Evolutionary conservation across 2,113 vertebrate genomes (phyloP), one percentile per base, ranked within the genome.

Genomic region (Probosciger aterrimus): DNA sequence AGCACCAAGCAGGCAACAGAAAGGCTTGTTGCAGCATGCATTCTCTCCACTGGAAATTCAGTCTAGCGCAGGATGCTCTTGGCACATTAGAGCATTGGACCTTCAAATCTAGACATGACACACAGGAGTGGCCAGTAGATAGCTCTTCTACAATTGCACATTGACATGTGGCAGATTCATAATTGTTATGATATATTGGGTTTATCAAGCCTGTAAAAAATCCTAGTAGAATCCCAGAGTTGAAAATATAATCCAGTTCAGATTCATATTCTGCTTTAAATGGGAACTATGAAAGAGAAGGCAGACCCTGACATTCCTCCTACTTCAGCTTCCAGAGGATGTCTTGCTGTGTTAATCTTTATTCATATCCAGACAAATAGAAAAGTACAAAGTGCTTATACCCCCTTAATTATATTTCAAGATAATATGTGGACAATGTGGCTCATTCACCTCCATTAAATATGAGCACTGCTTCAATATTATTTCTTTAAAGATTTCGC

Each of bases 71-170:
- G 47, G 87, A 50, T 63, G 39, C 9, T 65, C 28, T 55, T 5
- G 2, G 30, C 4, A 30, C 8, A 8, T 28, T 44, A 79, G 52
- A 84, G 44, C 15, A 30, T 31, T 50, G 14, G 27, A 59, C 31
- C 53, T 94, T 86, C 28, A 82, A 73, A 73, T 75, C 0, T 0
- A 83, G 27, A 31, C 4, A 5, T 24, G 43, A 11, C 10, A 52
- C 6, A 11, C 23, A 28, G 55, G 44, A 88, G 16, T 39, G 60
- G 57, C 22, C 82, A 44, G 31, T 27, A 90, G 46, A 83, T 91
- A 80, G 39, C 37, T 76, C 11, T 78, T 59, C 57, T 47, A 0
- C 0, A 0, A 27, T 2, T 41, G 14, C 18, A 31, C 16, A 10
- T 39, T 18, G 33, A 23, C 6, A 7, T 19, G 8, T 63, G 68